phyloP scores from a whole-genome alignment of 2,113 vertebrate genomes.

The Desmodus rotundus region DNA sequence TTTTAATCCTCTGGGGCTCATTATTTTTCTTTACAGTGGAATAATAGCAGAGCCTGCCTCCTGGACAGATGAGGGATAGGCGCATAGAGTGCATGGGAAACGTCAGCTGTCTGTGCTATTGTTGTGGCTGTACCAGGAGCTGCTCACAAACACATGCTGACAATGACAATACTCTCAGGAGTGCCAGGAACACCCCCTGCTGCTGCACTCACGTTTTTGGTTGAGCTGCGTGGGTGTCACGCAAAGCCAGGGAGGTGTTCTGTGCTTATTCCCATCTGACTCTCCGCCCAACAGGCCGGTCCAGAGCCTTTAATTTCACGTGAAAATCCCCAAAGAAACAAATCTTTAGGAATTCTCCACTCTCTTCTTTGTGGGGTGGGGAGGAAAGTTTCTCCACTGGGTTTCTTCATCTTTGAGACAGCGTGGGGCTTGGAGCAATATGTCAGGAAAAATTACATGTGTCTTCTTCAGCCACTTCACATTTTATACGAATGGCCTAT shows the following conservation, averaged over 20 bases:
- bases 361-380: neutral
- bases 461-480: neutral
- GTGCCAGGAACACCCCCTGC: neutral
- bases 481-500: neutral
- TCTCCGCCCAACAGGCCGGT: accelerated
- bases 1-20: neutral
- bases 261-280: neutral
- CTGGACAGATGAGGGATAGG: neutral
- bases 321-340: neutral
- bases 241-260: accelerated
- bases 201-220: accelerated
- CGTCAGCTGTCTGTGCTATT: neutral
- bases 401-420: neutral
- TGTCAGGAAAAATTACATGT: neutral
- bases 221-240: accelerated
- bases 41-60: too few species aligned
- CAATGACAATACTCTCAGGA: neutral
- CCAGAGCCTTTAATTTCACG: neutral
- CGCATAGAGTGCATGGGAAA: neutral
- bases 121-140: neutral
- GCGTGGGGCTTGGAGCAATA: neutral
- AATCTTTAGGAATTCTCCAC: neutral
- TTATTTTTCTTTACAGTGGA: neutral
- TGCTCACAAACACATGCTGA: neutral
- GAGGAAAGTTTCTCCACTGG: neutral